phyloP scores from a whole-genome alignment of 1,140 invertebrate species.

The Aphelinus atriplicis region DNA sequence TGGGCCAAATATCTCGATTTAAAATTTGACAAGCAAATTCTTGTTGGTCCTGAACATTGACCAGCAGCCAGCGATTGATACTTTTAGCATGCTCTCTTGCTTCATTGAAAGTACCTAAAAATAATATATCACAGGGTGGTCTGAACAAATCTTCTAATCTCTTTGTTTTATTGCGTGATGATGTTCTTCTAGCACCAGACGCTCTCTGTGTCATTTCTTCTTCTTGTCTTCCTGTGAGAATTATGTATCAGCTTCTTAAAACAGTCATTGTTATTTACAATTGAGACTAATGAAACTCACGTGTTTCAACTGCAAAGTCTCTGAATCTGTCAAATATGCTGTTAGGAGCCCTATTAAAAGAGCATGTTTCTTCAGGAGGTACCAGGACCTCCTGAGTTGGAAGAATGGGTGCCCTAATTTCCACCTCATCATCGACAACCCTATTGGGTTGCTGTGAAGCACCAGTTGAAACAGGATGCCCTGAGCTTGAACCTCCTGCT shows the following conservation, averaged over 20 bases:
- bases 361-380: slow-evolving; percentile 59
- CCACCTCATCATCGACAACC: slow-evolving; percentile 52
- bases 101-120: slow-evolving; percentile 73
- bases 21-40: slow-evolving; percentile 80
- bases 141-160: slow-evolving; percentile 80
- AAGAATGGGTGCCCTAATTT: slow-evolving; percentile 74
- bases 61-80: slow-evolving; percentile 78
- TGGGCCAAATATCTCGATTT: slow-evolving; percentile 83
- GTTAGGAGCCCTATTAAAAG: slow-evolving; percentile 61
- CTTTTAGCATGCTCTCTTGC: slow-evolving; percentile 72
- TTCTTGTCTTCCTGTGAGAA: slow-evolving; percentile 62
- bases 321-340: slow-evolving; percentile 75
- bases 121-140: slow-evolving; percentile 79
- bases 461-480: not conserved
- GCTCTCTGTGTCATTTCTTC: slow-evolving; percentile 60
- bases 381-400: slow-evolving; percentile 71
- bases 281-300: slow-evolving; percentile 55
- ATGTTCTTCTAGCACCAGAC: slow-evolving; percentile 56
- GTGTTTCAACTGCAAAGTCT: slow-evolving; percentile 74
- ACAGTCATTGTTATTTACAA: too few species aligned
- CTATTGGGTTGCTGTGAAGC: slow-evolving; percentile 31
- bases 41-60: slow-evolving; percentile 81
- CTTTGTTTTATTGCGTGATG: slow-evolving; percentile 55
- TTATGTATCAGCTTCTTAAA: too few species aligned
- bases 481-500: slow-evolving; percentile 46